phyloP scores from a whole-genome alignment of 1,140 invertebrate species.

The Anadara kagoshimensis region DNA sequence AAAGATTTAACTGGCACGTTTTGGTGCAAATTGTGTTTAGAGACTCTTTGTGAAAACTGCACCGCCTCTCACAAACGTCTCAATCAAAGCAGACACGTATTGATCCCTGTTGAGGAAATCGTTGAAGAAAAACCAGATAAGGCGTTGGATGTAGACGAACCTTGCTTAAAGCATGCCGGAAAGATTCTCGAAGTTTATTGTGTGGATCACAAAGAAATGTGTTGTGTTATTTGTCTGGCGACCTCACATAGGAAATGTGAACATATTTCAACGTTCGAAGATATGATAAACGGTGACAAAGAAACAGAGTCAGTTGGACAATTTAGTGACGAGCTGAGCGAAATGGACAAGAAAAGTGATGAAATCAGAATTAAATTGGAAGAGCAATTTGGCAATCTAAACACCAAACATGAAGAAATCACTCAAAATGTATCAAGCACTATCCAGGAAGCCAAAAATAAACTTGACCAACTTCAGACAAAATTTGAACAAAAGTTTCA shows the following conservation, averaged over 20 bases:
- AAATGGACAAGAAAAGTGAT: too few species aligned
- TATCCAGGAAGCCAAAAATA: too few species aligned
- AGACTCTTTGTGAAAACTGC: slow-evolving; percentile 41
- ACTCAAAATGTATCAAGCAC: too few species aligned
- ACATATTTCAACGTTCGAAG: too few species aligned
- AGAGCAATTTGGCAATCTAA: too few species aligned
- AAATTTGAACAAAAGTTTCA: too few species aligned
- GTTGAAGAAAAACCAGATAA: slow-evolving; percentile 40
- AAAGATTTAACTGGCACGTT: slow-evolving; percentile 32
- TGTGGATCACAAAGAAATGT: slow-evolving; percentile 40
- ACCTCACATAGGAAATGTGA: slow-evolving; percentile 42
- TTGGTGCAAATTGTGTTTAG: slow-evolving; percentile 46
- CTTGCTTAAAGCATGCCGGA: slow-evolving; percentile 39
- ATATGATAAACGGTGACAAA: too few species aligned
- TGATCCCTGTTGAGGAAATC: slow-evolving; percentile 35
- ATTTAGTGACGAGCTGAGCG: too few species aligned
- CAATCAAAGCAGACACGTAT: slow-evolving; percentile 39
- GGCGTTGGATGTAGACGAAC: slow-evolving; percentile 29
- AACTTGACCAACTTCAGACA: too few species aligned
- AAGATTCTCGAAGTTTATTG: slow-evolving; percentile 48
- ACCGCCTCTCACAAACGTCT: slow-evolving; percentile 34
- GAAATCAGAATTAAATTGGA: too few species aligned
- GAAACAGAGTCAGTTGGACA: too few species aligned
- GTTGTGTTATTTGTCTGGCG: slow-evolving; percentile 43
- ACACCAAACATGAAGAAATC: too few species aligned